These are phyloP conservation scores for Anthopleura sola DNA, from an alignment of 64 coral and sea anemone species.

Conservation along the genomic window DNA sequence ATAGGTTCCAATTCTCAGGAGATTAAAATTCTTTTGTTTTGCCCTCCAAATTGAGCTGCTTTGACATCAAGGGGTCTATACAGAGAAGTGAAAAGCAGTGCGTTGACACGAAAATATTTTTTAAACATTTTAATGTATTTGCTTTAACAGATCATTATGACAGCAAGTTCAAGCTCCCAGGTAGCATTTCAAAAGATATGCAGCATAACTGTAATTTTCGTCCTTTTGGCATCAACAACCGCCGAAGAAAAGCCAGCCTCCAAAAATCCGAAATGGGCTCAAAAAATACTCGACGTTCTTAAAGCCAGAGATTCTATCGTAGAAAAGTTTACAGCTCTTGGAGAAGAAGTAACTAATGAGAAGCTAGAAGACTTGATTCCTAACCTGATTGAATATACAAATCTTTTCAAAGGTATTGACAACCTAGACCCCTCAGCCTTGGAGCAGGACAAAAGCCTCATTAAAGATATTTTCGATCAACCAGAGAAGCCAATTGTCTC, in stretches of 20 bases:
- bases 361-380: background rate
- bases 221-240: background rate
- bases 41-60: too few species aligned
- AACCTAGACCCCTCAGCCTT: background rate
- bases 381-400: constrained; percentile 7
- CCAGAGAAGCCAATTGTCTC: background rate
- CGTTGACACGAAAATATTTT: too few species aligned
- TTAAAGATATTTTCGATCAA: background rate
- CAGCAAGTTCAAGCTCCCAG: too few species aligned
- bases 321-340: background rate
- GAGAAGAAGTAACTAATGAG: background rate
- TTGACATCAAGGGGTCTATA: too few species aligned
- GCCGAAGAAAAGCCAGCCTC: background rate
- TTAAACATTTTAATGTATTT: too few species aligned
- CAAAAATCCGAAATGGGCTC: constrained; percentile 13
- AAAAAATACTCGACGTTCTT: constrained; percentile 20
- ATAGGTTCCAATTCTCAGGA: too few species aligned
- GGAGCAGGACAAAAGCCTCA: background rate
- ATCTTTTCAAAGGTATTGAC: constrained; percentile 9
- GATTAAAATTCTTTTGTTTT: too few species aligned
- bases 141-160: too few species aligned
- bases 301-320: constrained; percentile 19
- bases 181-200: background rate
- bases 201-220: background rate
- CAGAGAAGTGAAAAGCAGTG: too few species aligned